Conservation (phyloP, 2,888 invertebrate species). For the Leucoptera coffeella region DNA sequence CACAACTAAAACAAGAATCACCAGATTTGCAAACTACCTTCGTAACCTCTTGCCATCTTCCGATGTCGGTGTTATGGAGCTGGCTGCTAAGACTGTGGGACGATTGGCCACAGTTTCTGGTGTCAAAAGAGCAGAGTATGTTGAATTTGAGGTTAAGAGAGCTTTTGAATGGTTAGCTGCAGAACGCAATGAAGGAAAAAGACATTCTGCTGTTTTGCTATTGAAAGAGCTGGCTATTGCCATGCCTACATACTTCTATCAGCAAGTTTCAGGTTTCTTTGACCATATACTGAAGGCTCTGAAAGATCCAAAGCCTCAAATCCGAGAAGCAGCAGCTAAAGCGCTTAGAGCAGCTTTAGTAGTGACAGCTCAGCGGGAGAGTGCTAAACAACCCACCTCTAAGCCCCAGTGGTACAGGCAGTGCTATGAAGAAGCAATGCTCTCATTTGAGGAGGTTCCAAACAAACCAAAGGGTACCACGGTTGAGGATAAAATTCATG, state of each 20-base stretch:
- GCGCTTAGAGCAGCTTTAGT: slow-evolving; percentile 92
- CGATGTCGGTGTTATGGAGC: slow-evolving; percentile 91
- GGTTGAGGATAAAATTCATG: slow-evolving; percentile 88
- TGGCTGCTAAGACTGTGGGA: slow-evolving; percentile 93
- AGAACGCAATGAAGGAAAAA: slow-evolving; percentile 84
- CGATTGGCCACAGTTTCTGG: slow-evolving; percentile 87
- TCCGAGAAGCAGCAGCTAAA: slow-evolving; percentile 89
- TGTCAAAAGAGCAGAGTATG: slow-evolving; percentile 91
- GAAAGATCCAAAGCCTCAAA: slow-evolving; percentile 83
- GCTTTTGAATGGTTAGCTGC: slow-evolving; percentile 94
- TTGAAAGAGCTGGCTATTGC: slow-evolving; percentile 90
- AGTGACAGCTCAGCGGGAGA: slow-evolving; percentile 92
- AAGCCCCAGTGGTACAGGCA: slow-evolving; percentile 89
- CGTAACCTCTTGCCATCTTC: slow-evolving; percentile 84
- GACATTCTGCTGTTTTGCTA: slow-evolving; percentile 89
- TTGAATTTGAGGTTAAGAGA: slow-evolving; percentile 95
- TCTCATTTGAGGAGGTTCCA: slow-evolving; percentile 65
- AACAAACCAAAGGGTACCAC: slow-evolving; percentile 70
- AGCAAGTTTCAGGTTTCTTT: slow-evolving; percentile 89
- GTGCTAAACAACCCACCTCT: slow-evolving; percentile 84
- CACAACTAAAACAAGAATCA: slow-evolving; percentile 82
- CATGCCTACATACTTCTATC: slow-evolving; percentile 96
- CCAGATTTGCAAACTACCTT: slow-evolving; percentile 88
- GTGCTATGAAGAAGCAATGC: slow-evolving; percentile 85
- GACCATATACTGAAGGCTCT: slow-evolving; percentile 89